Conservation (phyloP, 2,888 invertebrate genomes). For the Cosmia pyralina region DNA sequence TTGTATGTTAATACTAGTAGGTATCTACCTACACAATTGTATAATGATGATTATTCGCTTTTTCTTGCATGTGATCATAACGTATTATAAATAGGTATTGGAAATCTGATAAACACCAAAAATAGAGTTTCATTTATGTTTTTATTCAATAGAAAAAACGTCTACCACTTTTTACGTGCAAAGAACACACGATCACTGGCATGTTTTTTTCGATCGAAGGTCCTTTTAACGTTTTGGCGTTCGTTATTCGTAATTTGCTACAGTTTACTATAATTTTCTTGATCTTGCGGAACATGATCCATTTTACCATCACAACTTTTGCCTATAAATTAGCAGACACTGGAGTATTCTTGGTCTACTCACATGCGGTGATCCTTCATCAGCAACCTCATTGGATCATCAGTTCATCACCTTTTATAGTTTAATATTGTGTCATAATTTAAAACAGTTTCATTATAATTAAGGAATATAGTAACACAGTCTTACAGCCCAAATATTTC, state of each 20-base stretch:
- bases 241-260: slow-evolving; percentile 10
- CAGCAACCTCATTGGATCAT: not conserved
- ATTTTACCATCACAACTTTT: not conserved
- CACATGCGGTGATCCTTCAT: not conserved
- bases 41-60: not conserved
- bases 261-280: not conserved
- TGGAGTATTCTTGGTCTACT: not conserved
- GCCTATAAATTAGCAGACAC: not conserved
- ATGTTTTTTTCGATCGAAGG: slow-evolving; percentile 9
- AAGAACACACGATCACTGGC: slow-evolving; percentile 2
- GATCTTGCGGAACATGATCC: not conserved
- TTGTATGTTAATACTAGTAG: not conserved
- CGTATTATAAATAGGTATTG: not conserved
- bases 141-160: slow-evolving; percentile 16
- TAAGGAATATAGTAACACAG: not conserved
- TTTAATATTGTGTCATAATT: not conserved
- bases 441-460: too few species aligned
- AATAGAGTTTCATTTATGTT: not conserved
- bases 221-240: slow-evolving; percentile 25
- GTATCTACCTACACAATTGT: not conserved
- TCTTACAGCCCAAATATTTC: slow-evolving; percentile 1
- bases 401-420: not conserved
- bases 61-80: slow-evolving; percentile 7
- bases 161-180: not conserved
- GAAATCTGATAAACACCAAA: not conserved